These are phyloP conservation scores for Drosophila arawakana DNA, from an alignment of 1,140 invertebrate genomes.

Conservation along the genomic window DNA sequence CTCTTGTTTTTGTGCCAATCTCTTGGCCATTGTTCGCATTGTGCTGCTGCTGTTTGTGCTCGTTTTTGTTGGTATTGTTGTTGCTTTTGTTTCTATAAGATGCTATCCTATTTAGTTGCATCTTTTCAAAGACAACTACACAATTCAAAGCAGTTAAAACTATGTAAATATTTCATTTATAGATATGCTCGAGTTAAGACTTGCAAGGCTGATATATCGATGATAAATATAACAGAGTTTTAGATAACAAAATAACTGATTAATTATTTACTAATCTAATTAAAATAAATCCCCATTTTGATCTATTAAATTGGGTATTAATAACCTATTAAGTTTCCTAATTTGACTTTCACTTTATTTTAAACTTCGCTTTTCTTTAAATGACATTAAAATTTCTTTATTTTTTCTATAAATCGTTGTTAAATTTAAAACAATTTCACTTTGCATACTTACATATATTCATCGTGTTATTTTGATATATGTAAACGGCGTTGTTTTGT, in stretches of 20 bases:
- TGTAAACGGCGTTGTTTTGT: constrained; percentile 77
- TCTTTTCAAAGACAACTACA: background rate
- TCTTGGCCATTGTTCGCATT: constrained; percentile 54
- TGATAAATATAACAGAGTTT: too few species aligned
- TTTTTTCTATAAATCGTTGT: background rate
- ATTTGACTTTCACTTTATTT: too few species aligned
- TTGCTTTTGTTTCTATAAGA: constrained; percentile 8
- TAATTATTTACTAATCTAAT: too few species aligned
- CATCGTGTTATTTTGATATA: constrained; percentile 38
- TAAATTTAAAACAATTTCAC: background rate
- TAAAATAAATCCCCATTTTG: too few species aligned
- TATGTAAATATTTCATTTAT: too few species aligned
- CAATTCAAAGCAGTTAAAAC: background rate
- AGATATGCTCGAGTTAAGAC: too few species aligned
- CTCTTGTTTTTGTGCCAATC: constrained; percentile 40
- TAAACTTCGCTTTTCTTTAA: too few species aligned
- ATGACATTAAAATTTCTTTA: too few species aligned
- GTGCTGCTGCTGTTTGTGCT: constrained; percentile 8
- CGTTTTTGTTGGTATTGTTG: constrained; percentile 11
- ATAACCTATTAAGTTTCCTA: too few species aligned
- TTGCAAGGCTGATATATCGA: too few species aligned
- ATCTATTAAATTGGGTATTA: too few species aligned
- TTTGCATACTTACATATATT: constrained; percentile 61
- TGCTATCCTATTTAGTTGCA: background rate
- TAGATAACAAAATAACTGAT: too few species aligned